Evolutionary conservation across 1,140 invertebrate genomes (phyloP).

Genomic region (Lasaia peninsularis): DNA sequence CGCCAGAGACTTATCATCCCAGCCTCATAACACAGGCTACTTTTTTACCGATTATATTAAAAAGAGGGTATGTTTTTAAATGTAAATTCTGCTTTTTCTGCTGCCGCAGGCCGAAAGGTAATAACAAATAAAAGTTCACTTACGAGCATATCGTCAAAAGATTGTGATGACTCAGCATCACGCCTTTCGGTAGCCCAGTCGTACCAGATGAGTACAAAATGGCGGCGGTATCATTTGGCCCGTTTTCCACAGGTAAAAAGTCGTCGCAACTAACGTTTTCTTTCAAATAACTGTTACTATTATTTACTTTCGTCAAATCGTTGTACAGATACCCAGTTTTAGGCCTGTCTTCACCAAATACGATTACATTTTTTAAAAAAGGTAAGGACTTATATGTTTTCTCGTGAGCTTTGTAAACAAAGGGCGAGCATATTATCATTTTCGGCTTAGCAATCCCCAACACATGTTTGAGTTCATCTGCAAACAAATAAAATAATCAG

Average conservation of each 20-base stretch:
- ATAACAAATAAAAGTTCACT: constrained; percentile 13
- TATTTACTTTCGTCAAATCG: constrained; percentile 28
- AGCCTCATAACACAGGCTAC: no score
- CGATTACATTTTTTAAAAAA: constrained; percentile 34
- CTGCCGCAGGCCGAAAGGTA: not conserved
- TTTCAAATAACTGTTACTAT: constrained; percentile 14
- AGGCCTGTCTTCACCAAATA: constrained; percentile 35
- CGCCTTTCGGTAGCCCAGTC: constrained; percentile 87
- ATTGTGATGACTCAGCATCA: constrained; percentile 84
- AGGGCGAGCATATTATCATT: constrained; percentile 60
- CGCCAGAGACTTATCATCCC: no score
- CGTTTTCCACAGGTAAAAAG: constrained; percentile 44
- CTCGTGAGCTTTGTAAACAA: constrained; percentile 32
- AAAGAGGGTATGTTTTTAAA: not conserved
- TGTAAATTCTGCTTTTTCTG: no score
- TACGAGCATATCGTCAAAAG: constrained; percentile 58
- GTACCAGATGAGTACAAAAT: constrained; percentile 83
- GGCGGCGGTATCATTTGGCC: constrained; percentile 53
- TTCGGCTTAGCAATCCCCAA: constrained; percentile 75
- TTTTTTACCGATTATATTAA: no score
- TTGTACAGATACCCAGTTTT: constrained; percentile 30
- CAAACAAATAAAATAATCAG: constrained; percentile 25
- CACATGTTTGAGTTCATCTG: constrained; percentile 73
- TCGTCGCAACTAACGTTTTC: constrained; percentile 36
- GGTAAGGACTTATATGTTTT: constrained; percentile 27